phyloP scores from a whole-genome alignment of 92 coral and sea anemone species.

The Montipora capitata region DNA sequence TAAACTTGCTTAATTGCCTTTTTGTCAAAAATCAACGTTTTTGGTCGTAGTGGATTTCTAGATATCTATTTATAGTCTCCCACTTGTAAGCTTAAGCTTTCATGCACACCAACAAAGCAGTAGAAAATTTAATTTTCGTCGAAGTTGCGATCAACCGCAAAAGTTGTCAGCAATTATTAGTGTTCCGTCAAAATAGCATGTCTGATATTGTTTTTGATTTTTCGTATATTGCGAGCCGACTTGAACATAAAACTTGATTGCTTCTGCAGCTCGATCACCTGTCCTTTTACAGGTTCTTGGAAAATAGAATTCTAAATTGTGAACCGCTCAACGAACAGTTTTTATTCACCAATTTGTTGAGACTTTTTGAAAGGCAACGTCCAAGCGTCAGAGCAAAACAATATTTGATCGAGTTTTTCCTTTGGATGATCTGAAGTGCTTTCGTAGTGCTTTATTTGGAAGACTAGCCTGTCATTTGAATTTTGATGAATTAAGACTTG shows the following conservation, averaged over 20 bases:
- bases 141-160: not conserved
- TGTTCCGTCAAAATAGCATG: not conserved
- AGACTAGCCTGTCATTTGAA: not conserved
- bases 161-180: not conserved
- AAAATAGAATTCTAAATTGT: too few relatives aligned
- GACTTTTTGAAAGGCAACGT: not conserved
- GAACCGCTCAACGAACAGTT: too few relatives aligned
- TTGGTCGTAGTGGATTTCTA: not conserved
- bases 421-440: constrained; percentile 13
- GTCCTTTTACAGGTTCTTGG: too few relatives aligned
- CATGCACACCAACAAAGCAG: too few relatives aligned
- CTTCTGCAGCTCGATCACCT: not conserved
- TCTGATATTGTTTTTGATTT: not conserved
- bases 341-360: too few relatives aligned
- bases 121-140: not conserved
- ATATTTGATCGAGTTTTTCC: constrained; percentile 15
- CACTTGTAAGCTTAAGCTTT: not conserved
- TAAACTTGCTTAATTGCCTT: too few relatives aligned
- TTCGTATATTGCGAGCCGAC: not conserved
- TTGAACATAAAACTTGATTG: too few relatives aligned
- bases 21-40: not conserved
- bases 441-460: not conserved
- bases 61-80: not conserved
- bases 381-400: not conserved
- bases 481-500: not conserved